phyloP scores from a whole-genome alignment of 2,797 vertebrate genomes.

The Lycodopsis pacificus region DNA sequence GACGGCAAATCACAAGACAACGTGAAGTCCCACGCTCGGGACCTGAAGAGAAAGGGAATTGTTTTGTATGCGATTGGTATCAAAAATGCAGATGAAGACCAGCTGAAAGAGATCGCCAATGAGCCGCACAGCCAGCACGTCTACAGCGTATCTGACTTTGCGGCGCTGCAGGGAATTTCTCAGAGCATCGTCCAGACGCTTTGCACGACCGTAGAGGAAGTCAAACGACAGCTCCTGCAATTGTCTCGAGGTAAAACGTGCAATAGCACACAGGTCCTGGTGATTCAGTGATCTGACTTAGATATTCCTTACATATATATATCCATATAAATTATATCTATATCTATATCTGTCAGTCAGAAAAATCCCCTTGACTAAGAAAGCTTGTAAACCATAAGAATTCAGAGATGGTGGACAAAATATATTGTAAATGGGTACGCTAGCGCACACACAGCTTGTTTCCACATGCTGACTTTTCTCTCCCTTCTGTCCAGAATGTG shows the following conservation, averaged over 20 bases:
- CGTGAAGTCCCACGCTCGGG: slow-evolving; percentile 64
- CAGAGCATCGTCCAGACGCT: slow-evolving; percentile 82
- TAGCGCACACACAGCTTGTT: no score
- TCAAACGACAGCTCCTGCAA: slow-evolving; percentile 65
- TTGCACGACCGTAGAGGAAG: slow-evolving; percentile 84
- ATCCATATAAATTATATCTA: neutral
- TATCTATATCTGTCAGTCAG: neutral
- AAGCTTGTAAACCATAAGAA: neutral
- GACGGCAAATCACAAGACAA: slow-evolving; percentile 83
- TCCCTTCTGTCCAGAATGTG: slow-evolving; percentile 73
- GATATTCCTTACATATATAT: neutral
- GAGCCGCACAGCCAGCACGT: slow-evolving; percentile 78
- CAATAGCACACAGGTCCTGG: neutral
- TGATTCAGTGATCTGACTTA: neutral
- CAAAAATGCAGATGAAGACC: slow-evolving; percentile 76
- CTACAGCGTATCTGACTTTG: slow-evolving; percentile 81
- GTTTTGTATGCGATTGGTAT: slow-evolving; percentile 84
- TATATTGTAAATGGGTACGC: neutral
- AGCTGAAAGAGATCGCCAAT: slow-evolving; percentile 83
- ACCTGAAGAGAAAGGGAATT: slow-evolving; percentile 78
- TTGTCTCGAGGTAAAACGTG: slow-evolving; percentile 78
- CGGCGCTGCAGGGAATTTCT: slow-evolving; percentile 80
- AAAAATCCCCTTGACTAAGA: neutral
- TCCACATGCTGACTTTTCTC: neutral
- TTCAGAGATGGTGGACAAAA: neutral